Conservation (phyloP, 2,888 invertebrate species). For the Hydroisotoma schaefferi region DNA sequence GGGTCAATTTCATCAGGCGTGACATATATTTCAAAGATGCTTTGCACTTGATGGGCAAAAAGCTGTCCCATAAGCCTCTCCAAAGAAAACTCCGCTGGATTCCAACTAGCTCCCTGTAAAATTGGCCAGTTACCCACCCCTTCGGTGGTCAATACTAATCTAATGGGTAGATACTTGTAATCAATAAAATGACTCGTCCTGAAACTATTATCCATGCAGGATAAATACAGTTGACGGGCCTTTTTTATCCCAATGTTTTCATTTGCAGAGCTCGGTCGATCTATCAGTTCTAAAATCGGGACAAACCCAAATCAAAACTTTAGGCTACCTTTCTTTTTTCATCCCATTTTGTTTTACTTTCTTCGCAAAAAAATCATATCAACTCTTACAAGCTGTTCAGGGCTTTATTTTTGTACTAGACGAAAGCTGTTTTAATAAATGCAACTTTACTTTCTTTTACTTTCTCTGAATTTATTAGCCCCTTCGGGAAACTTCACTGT, state of each 20-base stretch:
- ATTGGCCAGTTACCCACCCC: constrained; percentile 52
- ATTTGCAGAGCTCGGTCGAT: constrained; percentile 46
- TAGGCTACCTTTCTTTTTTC: not conserved
- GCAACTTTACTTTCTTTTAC: too few relatives aligned
- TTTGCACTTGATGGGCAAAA: constrained; percentile 52
- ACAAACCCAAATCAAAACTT: too few relatives aligned
- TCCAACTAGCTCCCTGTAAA: constrained; percentile 49
- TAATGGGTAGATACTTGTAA: constrained; percentile 50
- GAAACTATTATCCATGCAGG: constrained; percentile 52
- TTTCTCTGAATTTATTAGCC: too few relatives aligned
- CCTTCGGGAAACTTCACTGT: too few relatives aligned
- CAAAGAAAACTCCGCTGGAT: constrained; percentile 48
- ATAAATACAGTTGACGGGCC: constrained; percentile 51
- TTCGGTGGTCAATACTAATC: constrained; percentile 50
- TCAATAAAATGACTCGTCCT: constrained; percentile 49
- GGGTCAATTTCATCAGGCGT: constrained; percentile 54
- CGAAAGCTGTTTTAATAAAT: too few relatives aligned
- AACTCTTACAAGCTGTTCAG: too few relatives aligned
- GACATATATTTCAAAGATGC: constrained; percentile 51
- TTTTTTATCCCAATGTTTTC: constrained; percentile 50
- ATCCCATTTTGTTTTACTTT: too few relatives aligned
- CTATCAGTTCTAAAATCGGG: constrained; percentile 48
- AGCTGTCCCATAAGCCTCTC: constrained; percentile 51
- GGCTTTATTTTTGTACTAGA: too few relatives aligned
- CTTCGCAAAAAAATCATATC: too few relatives aligned